Conservation (phyloP, 1,140 invertebrate genomes). For the Heliconius nattereri region DNA sequence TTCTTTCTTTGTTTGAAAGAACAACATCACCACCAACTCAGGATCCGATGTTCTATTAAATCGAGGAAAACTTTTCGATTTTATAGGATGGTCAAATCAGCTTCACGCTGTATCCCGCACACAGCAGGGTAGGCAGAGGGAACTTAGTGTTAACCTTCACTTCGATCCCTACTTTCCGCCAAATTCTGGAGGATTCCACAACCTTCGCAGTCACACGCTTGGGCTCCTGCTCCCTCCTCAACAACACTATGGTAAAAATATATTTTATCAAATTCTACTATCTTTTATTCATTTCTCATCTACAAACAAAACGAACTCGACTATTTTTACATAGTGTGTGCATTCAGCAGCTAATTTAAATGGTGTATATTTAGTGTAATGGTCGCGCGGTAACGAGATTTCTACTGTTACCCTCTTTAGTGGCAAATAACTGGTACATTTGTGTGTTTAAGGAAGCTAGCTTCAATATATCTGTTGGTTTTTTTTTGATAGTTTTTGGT, state of each 20-base stretch:
- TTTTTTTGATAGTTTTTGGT: too few species aligned
- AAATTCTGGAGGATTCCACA: neutral
- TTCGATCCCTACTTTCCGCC: too few species aligned
- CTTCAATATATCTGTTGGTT: neutral
- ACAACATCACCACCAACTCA: too few species aligned
- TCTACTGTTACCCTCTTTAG: constrained; percentile 12
- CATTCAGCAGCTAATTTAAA: constrained; percentile 27
- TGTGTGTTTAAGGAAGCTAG: neutral
- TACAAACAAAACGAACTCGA: neutral
- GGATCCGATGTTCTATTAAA: too few species aligned
- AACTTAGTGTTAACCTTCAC: neutral
- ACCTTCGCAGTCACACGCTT: too few species aligned
- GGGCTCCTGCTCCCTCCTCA: too few species aligned
- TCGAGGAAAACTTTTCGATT: too few species aligned
- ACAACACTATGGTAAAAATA: neutral
- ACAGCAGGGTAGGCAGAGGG: neutral
- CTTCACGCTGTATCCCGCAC: neutral
- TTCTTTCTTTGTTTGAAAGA: too few species aligned
- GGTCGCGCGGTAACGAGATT: constrained; percentile 21
- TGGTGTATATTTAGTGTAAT: constrained; percentile 31
- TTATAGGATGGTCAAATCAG: too few species aligned
- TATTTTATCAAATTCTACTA: neutral
- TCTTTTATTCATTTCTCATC: neutral
- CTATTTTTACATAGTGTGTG: neutral
- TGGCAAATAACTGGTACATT: constrained; percentile 17